Conservation (phyloP, 2,797 vertebrate species). For the Clarias laeviceps region DNA sequence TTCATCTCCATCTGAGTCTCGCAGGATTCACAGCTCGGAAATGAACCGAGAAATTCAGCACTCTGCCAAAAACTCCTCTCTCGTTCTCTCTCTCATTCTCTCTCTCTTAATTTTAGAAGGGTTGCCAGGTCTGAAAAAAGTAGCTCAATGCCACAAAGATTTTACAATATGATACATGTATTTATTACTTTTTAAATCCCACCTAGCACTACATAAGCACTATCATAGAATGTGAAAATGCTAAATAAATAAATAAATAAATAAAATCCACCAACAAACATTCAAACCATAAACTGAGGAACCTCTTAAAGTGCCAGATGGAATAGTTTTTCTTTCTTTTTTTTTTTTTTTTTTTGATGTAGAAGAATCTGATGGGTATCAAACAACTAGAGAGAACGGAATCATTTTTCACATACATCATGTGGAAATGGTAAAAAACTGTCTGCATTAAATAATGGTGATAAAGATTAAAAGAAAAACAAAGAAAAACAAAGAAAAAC, state of each 20-base stretch:
- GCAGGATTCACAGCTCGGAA: constrained; percentile 32
- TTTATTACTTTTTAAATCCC: not conserved
- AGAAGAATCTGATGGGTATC: not conserved
- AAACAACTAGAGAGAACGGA: not conserved
- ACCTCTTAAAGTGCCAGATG: not conserved
- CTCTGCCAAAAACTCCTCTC: constrained; percentile 37
- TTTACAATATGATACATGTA: not conserved
- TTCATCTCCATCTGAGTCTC: constrained; percentile 28
- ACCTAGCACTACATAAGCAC: not conserved
- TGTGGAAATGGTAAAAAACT: not conserved
- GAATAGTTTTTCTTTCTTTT: not conserved
- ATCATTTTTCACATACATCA: not conserved
- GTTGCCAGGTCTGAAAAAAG: constrained; percentile 9
- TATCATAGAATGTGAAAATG: not conserved
- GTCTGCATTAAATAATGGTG: not conserved
- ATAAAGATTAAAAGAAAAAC: too few species aligned
- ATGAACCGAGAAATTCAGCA: constrained; percentile 44
- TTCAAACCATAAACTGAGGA: not conserved
- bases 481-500: too few species aligned
- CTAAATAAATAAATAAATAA: not conserved
- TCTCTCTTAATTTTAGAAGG: not conserved
- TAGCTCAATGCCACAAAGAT: not conserved
- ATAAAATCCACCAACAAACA: not conserved
- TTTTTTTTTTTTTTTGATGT: not conserved
- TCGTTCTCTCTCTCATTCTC: not conserved